Conservation (phyloP, 2,113 vertebrate species). For the Amblyopsis rosae region DNA sequence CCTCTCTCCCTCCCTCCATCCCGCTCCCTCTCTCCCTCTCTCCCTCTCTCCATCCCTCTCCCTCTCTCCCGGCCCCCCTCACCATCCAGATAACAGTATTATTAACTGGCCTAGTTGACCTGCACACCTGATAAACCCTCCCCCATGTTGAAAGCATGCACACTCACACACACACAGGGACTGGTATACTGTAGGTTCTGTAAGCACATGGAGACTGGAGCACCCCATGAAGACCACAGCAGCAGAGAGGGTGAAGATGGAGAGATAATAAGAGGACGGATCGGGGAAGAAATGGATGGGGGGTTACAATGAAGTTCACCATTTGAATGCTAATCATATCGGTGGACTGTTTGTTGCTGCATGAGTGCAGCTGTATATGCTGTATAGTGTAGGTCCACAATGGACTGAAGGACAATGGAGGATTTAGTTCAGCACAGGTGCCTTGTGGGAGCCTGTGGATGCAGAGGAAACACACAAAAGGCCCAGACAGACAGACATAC, state of each 20-base stretch:
- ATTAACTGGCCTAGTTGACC: slow-evolving; percentile 76
- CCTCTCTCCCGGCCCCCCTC: not conserved
- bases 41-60: not conserved
- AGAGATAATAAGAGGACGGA: not conserved
- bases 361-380: not conserved
- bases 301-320: not conserved
- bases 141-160: slow-evolving; percentile 45
- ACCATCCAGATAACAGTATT: slow-evolving; percentile 69
- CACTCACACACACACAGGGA: slow-evolving; percentile 18
- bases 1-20: slow-evolving; percentile 3
- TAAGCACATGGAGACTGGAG: slow-evolving; percentile 48
- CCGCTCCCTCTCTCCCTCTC: not conserved
- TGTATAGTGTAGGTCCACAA: slow-evolving; percentile 62
- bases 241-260: not conserved
- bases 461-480: slow-evolving; percentile 47
- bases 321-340: not conserved
- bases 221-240: slow-evolving; percentile 46
- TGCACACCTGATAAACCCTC: slow-evolving; percentile 68
- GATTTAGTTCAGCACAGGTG: slow-evolving; percentile 69
- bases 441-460: slow-evolving; percentile 58
- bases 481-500: slow-evolving; percentile 13
- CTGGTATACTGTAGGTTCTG: slow-evolving; percentile 57
- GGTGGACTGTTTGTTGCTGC: not conserved
- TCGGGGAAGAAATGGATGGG: not conserved
- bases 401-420: slow-evolving; percentile 64